phyloP scores from a whole-genome alignment of 2,888 invertebrate genomes.

The Notocelia uddmanniana region DNA sequence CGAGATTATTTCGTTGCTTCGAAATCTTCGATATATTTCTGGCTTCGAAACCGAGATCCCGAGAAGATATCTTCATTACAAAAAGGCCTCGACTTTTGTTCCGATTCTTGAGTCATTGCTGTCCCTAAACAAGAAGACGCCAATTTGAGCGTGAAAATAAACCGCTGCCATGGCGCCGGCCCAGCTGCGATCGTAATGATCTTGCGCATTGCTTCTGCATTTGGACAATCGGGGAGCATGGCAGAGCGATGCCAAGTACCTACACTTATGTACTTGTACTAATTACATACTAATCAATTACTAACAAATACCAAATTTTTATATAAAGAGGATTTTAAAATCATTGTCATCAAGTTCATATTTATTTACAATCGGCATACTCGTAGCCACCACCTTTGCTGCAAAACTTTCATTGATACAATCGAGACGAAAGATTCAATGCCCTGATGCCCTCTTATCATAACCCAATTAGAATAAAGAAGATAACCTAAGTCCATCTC shows the following conservation, averaged over 20 bases:
- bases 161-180: constrained; percentile 37
- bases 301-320: not conserved
- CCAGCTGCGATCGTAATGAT: constrained; percentile 41
- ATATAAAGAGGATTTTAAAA: not conserved
- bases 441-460: not conserved
- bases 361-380: not conserved
- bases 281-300: not conserved
- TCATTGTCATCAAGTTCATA: not conserved
- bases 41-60: constrained; percentile 20
- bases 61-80: constrained; percentile 27
- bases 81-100: constrained; percentile 36
- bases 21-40: constrained; percentile 24
- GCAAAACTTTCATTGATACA: not conserved
- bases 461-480: constrained; percentile 16
- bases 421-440: not conserved
- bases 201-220: constrained; percentile 37
- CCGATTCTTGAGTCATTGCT: constrained; percentile 45
- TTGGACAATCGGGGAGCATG: constrained; percentile 6
- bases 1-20: constrained; percentile 10
- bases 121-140: constrained; percentile 43
- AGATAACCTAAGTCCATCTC: constrained; percentile 15
- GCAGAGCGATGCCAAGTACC: constrained; percentile 2
- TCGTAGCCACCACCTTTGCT: not conserved
- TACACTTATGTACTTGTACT: not conserved
- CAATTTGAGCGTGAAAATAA: constrained; percentile 44